Evolutionary conservation across 1,140 invertebrate species (phyloP), one percentile per base, ranked within the genome.

Genomic region (Uloborus diversus): DNA sequence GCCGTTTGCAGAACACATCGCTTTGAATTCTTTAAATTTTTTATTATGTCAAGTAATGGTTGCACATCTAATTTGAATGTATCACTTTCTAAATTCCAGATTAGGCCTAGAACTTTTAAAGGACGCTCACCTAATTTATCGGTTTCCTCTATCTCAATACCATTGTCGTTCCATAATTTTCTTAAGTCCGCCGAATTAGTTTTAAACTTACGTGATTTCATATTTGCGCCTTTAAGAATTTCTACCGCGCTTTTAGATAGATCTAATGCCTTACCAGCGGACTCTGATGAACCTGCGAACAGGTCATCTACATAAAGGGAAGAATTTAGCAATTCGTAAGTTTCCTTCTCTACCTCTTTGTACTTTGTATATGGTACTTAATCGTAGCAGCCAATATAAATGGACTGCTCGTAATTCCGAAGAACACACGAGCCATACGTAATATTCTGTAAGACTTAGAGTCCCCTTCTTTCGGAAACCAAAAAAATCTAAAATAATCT

Each of bases 31-130:
- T n/a, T n/a, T n/a, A n/a, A n/a, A n/a, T n/a, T 28, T 68, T 82
- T 69, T 9, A 7, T 37, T 17, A 79, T 2, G 20, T 82, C 80
- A 1, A 81, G 81, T 4, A 33, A 64, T 3, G 4, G 9, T n/a
- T 33, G 13, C 49, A n/a, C 49, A n/a, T 51, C 20, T n/a, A 51
- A 20, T n/a, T 51, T 51, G 49, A 51, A n/a, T n/a, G 13, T 7
- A 20, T 51, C 49, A n/a, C 13, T n/a, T 51, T 51, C n/a, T 11
- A 20, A 20, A 20, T 4, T 51, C 49, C 49, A 51, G 49, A 51
- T 51, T 4, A 51, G 13, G 14, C 61, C 61, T 33, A 64, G 20
- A 3, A 42, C 9, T 37, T 64, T 64, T 64, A 17, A n/a, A n/a
- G n/a, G n/a, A n/a, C n/a, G n/a, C n/a, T n/a, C n/a, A n/a, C n/a